phyloP scores from a whole-genome alignment of 2,888 invertebrate species.

The Salticus scenicus region DNA sequence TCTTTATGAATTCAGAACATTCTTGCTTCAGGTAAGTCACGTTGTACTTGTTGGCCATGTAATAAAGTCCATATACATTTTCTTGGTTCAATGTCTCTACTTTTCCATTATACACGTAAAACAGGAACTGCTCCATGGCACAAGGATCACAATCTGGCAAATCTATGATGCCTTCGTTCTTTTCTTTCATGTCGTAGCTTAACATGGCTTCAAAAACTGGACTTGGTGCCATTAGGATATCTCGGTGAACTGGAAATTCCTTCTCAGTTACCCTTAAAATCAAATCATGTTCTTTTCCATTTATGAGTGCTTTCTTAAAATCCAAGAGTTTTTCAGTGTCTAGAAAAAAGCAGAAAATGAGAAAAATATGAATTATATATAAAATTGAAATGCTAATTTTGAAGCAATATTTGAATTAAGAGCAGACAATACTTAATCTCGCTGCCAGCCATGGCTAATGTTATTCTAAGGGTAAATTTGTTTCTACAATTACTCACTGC shows the following conservation, averaged over 20 bases:
- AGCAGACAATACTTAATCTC: too few species aligned
- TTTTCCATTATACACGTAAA: conserved; percentile 21
- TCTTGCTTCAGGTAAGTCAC: not conserved
- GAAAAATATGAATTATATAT: too few species aligned
- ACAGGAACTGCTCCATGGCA: conserved; percentile 6
- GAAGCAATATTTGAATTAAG: too few species aligned
- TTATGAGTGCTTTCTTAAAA: too few species aligned
- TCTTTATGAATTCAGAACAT: not conserved
- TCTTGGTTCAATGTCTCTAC: not conserved
- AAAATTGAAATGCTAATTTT: too few species aligned
- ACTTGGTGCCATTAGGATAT: conserved; percentile 4
- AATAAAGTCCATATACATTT: not conserved
- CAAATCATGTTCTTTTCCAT: not conserved
- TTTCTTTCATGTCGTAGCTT: conserved; percentile 11
- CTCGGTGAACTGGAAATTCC: conserved; percentile 18
- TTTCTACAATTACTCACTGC: too few species aligned
- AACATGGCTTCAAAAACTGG: conserved; percentile 45
- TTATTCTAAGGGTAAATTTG: too few species aligned
- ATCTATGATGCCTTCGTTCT: not conserved
- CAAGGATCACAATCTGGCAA: conserved; percentile 1
- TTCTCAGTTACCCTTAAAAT: not conserved
- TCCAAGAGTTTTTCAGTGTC: too few species aligned
- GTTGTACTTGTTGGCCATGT: conserved; percentile 9
- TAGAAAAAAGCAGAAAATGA: too few species aligned
- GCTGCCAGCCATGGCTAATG: too few species aligned